Evolutionary conservation across 1,140 invertebrate genomes (phyloP).

Genomic region (Hyphantria cunea): DNA sequence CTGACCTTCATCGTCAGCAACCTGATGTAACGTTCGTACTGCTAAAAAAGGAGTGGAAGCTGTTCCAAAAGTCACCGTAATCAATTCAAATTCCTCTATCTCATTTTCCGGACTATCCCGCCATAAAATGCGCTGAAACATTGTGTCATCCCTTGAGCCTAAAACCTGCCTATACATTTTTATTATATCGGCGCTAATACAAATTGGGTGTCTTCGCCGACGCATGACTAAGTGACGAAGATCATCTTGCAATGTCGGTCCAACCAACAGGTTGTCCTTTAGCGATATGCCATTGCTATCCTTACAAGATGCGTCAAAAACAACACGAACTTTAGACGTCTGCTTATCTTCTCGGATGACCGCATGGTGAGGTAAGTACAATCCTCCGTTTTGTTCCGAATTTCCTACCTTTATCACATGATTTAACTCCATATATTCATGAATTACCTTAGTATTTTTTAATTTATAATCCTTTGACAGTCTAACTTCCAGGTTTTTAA

Average conservation of each 20-base stretch:
- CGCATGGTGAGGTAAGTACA: not conserved
- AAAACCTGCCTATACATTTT: slow-evolving; percentile 1
- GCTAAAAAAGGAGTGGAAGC: not conserved
- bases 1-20: not conserved
- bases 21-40: not conserved
- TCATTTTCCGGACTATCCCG: slow-evolving; percentile 1
- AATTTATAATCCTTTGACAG: not conserved
- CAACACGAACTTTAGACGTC: not conserved
- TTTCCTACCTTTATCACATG: not conserved
- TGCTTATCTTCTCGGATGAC: not conserved
- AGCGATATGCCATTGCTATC: not conserved
- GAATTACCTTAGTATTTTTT: not conserved
- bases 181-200: not conserved
- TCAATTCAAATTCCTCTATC: not conserved
- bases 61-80: not conserved
- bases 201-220: not conserved
- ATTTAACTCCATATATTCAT: not conserved
- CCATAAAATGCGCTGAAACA: not conserved
- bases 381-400: not conserved
- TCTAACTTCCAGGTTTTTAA: not conserved
- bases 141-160: not conserved
- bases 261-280: not conserved
- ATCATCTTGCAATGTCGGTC: not conserved
- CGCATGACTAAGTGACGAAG: not conserved
- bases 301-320: not conserved